A percentile compares a stretch with the other conserved stretches of the same genome.
phyloP scores from a whole-genome alignment of 2,888 invertebrate genomes.

The Agrochola lychnidis region DNA sequence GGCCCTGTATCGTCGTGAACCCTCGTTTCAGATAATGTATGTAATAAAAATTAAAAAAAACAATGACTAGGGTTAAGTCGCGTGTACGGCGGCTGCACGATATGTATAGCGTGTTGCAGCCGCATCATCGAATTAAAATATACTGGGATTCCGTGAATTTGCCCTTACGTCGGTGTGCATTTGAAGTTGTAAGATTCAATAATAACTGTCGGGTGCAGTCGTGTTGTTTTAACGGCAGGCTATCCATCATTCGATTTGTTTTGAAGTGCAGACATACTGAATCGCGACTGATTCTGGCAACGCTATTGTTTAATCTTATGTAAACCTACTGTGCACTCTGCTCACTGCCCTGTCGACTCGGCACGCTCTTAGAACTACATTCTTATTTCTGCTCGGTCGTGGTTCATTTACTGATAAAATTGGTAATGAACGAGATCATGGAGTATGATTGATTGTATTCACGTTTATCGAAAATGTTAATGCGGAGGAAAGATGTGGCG shows the following conservation, averaged over 20 bases:
- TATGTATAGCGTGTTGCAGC: slow-evolving; percentile 42
- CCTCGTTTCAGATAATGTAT: slow-evolving; percentile 35
- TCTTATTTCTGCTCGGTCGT: slow-evolving; percentile 58
- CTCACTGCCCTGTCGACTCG: slow-evolving; percentile 76
- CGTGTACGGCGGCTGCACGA: slow-evolving; percentile 23
- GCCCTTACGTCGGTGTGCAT: slow-evolving; percentile 47
- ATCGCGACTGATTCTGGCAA: slow-evolving; percentile 37
- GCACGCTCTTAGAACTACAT: slow-evolving; percentile 67
- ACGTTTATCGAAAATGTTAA: slow-evolving; percentile 48
- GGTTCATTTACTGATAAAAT: slow-evolving; percentile 68
- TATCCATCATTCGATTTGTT: slow-evolving; percentile 32
- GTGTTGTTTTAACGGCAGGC: slow-evolving; percentile 47
- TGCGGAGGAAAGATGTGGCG: slow-evolving; percentile 46
- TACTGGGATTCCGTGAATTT: slow-evolving; percentile 28
- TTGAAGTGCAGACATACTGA: slow-evolving; percentile 20
- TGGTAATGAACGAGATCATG: slow-evolving; percentile 60
- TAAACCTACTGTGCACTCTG: slow-evolving; percentile 68
- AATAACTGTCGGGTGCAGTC: slow-evolving; percentile 51
- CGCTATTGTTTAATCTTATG: slow-evolving; percentile 66
- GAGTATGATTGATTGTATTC: slow-evolving; percentile 58
- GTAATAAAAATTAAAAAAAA: slow-evolving; percentile 29
- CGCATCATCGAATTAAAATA: slow-evolving; percentile 40
- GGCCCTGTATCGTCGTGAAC: slow-evolving; percentile 18
- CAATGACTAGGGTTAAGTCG: slow-evolving; percentile 16
- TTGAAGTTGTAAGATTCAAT: slow-evolving; percentile 50